Evolutionary conservation across 37 sponge, comb jelly and placozoan species (phyloP).

Genomic region (Sycon ciliatum): DNA sequence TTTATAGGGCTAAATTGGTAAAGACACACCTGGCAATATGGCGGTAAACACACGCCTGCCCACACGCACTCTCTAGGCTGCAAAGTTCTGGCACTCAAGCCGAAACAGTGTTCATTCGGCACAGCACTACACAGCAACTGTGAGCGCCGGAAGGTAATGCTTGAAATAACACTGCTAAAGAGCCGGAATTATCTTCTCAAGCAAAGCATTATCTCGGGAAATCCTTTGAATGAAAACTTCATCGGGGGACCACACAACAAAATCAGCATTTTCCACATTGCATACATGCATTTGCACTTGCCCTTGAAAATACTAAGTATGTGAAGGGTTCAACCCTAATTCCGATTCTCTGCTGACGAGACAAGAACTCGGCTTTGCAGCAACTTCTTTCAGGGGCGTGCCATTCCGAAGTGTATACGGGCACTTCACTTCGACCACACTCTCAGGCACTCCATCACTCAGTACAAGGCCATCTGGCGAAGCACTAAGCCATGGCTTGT

Average conservation of each 20-base stretch:
- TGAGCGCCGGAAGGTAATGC: constrained; percentile 14
- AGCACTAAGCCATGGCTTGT: constrained; percentile 16
- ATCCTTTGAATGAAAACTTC: not conserved
- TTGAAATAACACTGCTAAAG: constrained; percentile 1
- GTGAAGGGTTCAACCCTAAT: not conserved
- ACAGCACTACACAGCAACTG: too few relatives aligned
- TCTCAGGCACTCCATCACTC: not conserved
- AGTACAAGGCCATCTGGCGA: constrained; percentile 13
- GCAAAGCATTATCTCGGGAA: constrained; percentile 1
- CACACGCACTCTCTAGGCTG: too few relatives aligned
- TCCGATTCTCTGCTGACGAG: not conserved
- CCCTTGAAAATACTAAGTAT: constrained; percentile 2
- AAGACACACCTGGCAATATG: too few relatives aligned
- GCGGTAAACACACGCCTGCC: too few relatives aligned
- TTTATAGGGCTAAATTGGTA: too few relatives aligned
- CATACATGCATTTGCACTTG: constrained; percentile 16
- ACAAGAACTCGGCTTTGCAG: not conserved
- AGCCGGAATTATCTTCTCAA: not conserved
- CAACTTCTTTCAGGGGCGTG: constrained; percentile 1
- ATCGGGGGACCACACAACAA: constrained; percentile 9
- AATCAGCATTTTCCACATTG: not conserved
- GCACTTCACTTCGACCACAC: constrained; percentile 20
- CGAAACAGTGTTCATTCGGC: too few relatives aligned
- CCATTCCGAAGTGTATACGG: constrained; percentile 15
- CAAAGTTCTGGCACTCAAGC: too few relatives aligned